Evolutionary conservation across 2,113 vertebrate genomes (phyloP), one percentile per base, ranked within the genome.

Genomic region (Cyprinus carpio): DNA sequence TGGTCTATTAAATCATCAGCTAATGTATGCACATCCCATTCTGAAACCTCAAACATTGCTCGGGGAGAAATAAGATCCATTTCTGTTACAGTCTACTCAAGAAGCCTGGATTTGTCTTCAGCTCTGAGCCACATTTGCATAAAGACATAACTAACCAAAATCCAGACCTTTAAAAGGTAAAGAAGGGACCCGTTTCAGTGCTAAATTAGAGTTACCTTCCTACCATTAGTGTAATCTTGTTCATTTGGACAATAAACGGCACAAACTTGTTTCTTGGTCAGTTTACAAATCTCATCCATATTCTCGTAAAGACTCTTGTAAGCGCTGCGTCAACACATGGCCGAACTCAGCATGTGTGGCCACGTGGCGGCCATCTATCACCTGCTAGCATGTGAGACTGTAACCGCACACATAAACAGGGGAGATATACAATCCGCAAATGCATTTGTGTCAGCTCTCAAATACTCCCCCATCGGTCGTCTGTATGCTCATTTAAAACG

Each of bases 351-450:
- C 83, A 65, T 82, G 84, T 88, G 77, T 76, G 82, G 87, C 84
- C 75, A 86, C 75, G 60, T 74, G 69, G 75, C 49, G 69, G 69
- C 84, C 71, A 88, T 88, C 87, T 74, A 86, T 88, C 87, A 88
- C 82, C 77, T 43, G 81, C 82, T 80, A 88, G 84, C 85, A 88
- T 82, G 87, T 82, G 72, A 76, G 75, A 87, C 75, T 88, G 82
- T 84, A 84, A 71, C 74, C 23, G 82, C 62, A 75, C 85, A 84
- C 87, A 76, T 87, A 81, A 88, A 88, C 82, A 82, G 82, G 80
- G 82, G 82, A 86, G 85, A 88, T 87, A 88, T 86, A 87, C 85
- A 86, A 88, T 86, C 87, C 79, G 43, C 82, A 87, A 87, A 88
- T 88, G 84, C 85, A 86, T 88, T 88, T 84, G 85, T 88, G 85